Evolutionary conservation across 2,113 vertebrate genomes (phyloP).

Genomic region (Corapipo altera): DNA sequence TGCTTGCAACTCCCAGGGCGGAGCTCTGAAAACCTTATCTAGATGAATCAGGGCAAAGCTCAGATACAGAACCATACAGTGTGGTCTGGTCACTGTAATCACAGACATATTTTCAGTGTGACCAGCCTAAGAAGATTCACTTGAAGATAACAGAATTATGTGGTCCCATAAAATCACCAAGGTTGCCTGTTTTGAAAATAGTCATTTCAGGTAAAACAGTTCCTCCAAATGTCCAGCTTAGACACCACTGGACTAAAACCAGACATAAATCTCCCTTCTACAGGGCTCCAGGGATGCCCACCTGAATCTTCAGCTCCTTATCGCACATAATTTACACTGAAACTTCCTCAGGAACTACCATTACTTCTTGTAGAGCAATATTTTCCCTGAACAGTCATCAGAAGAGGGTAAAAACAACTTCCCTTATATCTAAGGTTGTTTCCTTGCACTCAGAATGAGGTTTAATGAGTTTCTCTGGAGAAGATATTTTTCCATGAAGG

Average conservation of each 20-base stretch:
- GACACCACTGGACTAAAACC: not conserved
- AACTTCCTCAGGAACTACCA: not conserved
- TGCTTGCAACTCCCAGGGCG: not conserved
- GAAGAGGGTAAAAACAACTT: not conserved
- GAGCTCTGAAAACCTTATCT: not conserved
- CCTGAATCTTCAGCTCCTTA: not conserved
- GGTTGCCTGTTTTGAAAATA: not conserved
- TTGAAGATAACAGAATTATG: not conserved
- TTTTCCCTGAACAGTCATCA: not conserved
- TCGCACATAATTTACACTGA: not conserved
- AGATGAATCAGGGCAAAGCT: not conserved
- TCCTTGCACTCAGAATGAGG: not conserved
- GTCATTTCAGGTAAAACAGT: not conserved
- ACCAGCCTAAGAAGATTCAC: not conserved
- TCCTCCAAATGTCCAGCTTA: not conserved
- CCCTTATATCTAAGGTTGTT: not conserved
- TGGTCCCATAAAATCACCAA: not conserved
- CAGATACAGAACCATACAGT: not conserved
- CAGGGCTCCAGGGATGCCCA: not conserved
- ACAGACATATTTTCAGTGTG: not conserved
- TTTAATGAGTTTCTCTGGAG: not conserved
- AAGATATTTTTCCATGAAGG: not conserved
- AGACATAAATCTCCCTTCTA: not conserved
- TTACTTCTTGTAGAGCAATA: fast-evolving
- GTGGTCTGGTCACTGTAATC: not conserved